phyloP scores from a whole-genome alignment of 92 coral and sea anemone genomes.

The Bergia puertoricense region DNA sequence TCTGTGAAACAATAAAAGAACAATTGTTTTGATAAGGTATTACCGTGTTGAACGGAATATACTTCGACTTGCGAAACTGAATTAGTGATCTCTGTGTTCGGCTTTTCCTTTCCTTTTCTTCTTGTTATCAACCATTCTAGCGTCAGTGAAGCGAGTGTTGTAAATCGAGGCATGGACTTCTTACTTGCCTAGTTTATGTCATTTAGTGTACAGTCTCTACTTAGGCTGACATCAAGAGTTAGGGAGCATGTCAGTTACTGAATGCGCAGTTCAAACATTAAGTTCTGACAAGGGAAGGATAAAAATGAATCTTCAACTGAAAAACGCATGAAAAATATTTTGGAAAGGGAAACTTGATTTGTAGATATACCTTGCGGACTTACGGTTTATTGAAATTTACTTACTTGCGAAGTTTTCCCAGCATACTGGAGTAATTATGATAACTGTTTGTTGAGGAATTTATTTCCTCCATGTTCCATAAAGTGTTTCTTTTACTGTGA shows the following conservation, averaged over 20 bases:
- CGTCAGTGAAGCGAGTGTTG: background rate
- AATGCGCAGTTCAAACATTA: background rate
- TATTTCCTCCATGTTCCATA: background rate
- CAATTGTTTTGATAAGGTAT: background rate
- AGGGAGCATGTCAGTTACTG: background rate
- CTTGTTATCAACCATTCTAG: background rate
- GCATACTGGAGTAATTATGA: background rate
- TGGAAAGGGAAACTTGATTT: background rate
- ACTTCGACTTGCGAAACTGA: background rate
- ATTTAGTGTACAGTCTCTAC: background rate
- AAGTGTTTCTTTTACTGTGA: background rate
- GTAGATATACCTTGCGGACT: no score
- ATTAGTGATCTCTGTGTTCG: background rate
- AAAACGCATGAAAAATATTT: background rate
- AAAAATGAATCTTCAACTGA: background rate
- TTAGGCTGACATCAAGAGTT: background rate
- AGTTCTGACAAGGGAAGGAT: background rate
- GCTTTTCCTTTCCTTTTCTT: background rate
- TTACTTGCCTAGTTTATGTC: background rate
- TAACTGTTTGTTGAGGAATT: background rate
- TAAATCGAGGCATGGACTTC: no score
- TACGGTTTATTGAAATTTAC: background rate
- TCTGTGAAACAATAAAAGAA: slow-evolving; percentile 2
- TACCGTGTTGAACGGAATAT: background rate
- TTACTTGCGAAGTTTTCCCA: background rate